phyloP scores from a whole-genome alignment of 2,113 vertebrate species.

The Agelaius phoeniceus region DNA sequence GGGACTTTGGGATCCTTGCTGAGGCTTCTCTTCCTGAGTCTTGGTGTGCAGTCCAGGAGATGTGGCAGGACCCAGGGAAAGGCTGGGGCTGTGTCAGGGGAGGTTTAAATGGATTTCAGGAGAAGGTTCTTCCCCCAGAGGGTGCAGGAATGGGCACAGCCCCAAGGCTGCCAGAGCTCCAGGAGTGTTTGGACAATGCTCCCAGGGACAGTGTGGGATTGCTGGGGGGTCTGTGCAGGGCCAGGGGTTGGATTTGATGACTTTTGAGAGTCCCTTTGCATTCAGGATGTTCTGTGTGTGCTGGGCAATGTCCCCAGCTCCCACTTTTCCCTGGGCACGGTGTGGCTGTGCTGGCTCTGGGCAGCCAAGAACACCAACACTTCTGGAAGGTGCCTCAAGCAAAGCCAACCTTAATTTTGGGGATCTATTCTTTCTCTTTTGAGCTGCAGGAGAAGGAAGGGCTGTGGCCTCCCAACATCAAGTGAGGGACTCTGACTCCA shows the following conservation, averaged over 20 bases:
- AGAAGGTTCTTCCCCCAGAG: neutral
- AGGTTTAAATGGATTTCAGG: neutral
- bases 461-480: neutral
- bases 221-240: neutral
- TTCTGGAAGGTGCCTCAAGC: neutral
- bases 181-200: rapidly evolving
- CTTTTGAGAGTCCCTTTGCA: neutral
- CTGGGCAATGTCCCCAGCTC: neutral
- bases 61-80: rapidly evolving
- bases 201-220: neutral
- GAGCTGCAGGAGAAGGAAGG: neutral
- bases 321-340: rapidly evolving
- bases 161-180: neutral
- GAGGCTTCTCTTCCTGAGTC: neutral
- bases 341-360: neutral
- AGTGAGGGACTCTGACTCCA: rapidly evolving
- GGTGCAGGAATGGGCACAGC: neutral
- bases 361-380: rapidly evolving
- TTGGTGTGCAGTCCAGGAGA: neutral
- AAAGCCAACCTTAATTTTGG: rapidly evolving
- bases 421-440: neutral
- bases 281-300: neutral
- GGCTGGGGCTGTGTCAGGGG: neutral
- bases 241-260: neutral
- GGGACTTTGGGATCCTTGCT: neutral